These are phyloP conservation scores for Oreochromis grahami DNA, from an alignment of 2,797 vertebrate genomes.

Conservation along the genomic window DNA sequence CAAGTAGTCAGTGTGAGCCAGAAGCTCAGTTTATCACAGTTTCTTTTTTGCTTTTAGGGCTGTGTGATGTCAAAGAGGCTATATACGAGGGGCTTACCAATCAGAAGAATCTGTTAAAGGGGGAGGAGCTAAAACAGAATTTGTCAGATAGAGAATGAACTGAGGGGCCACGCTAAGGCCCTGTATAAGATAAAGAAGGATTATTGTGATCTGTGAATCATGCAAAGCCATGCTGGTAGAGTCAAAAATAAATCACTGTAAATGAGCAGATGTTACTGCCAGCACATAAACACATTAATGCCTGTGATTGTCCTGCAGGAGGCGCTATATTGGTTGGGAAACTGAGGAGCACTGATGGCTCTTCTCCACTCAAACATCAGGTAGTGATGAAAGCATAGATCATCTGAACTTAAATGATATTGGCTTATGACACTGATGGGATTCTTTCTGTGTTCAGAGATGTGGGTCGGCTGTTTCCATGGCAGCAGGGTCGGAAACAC, in stretches of 20 bases:
- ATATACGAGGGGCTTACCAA: not conserved
- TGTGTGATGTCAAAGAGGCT: not conserved
- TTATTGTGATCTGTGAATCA: not conserved
- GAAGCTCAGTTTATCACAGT: not conserved
- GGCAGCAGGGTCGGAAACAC: not conserved
- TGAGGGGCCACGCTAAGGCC: not conserved
- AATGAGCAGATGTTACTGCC: not conserved
- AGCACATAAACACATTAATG: not conserved
- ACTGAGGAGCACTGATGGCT: not conserved
- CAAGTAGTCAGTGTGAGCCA: not conserved
- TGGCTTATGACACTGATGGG: not conserved
- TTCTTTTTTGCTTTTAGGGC: not conserved
- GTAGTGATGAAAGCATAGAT: not conserved
- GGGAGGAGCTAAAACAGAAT: not conserved
- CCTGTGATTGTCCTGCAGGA: slow-evolving; percentile 24
- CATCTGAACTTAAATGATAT: not conserved
- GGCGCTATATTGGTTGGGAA: slow-evolving; percentile 51
- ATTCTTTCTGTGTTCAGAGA: not conserved
- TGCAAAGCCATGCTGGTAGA: not conserved
- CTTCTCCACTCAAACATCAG: slow-evolving; percentile 13
- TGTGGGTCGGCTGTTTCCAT: not conserved
- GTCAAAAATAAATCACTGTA: not conserved
- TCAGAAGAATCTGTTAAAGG: not conserved
- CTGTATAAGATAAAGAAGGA: not conserved
- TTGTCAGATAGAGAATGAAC: not conserved